These are phyloP conservation scores for Spea multiplicata DNA, from an alignment of 2,113 vertebrate species.

Conservation along the genomic window DNA sequence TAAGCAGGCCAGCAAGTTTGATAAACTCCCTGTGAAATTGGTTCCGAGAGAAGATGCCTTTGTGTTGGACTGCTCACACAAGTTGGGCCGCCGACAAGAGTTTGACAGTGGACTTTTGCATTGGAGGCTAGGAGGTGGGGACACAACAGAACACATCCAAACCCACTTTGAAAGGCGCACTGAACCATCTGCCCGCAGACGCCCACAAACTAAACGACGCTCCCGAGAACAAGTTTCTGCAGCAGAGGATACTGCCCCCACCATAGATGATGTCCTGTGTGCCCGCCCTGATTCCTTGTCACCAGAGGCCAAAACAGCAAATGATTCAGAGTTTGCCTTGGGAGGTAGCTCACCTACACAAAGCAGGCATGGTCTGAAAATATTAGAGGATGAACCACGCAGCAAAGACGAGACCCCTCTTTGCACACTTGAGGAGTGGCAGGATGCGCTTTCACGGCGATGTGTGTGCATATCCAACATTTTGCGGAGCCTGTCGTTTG, in stretches of 20 bases:
- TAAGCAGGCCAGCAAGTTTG: slow-evolving; percentile 89
- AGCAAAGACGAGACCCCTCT: slow-evolving; percentile 97
- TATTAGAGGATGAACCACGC: slow-evolving; percentile 96
- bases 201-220: slow-evolving; percentile 67
- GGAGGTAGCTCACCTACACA: slow-evolving; percentile 69
- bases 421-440: slow-evolving; percentile 88
- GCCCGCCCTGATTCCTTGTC: slow-evolving; percentile 77
- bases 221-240: slow-evolving; percentile 54
- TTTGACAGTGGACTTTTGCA: slow-evolving; percentile 94
- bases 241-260: slow-evolving; percentile 80
- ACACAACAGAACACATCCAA: slow-evolving; percentile 97
- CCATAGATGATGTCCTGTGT: slow-evolving; percentile 84
- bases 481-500: slow-evolving; percentile 94
- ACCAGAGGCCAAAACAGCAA: slow-evolving; percentile 69
- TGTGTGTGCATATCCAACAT: slow-evolving; percentile 96
- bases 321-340: slow-evolving; percentile 71
- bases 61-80: slow-evolving; percentile 80
- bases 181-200: slow-evolving; percentile 73
- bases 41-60: slow-evolving; percentile 90
- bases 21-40: slow-evolving; percentile 91
- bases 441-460: slow-evolving; percentile 92
- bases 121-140: slow-evolving; percentile 95
- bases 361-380: slow-evolving; percentile 67
- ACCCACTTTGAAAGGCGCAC: slow-evolving; percentile 92
- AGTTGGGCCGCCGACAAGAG: slow-evolving; percentile 85